Evolutionary conservation across 2,888 invertebrate species (phyloP), one percentile per base, ranked within the genome.

Genomic region (Phania funesta): DNA sequence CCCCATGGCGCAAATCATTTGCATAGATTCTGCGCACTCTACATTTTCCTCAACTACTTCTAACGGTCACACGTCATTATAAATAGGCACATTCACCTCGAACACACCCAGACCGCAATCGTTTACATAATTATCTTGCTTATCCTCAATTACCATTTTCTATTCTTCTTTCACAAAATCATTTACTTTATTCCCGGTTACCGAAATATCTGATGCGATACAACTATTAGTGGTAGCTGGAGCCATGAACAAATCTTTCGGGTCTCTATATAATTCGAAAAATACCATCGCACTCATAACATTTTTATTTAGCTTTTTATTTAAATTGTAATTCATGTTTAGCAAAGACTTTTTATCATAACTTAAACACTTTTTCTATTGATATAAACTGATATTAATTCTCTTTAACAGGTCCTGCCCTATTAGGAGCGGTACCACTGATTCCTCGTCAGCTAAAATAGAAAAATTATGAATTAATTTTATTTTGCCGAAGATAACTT

Each of bases 361-460:
- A 13, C 7, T 0, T 16, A 50, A n/a, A n/a, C n/a, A n/a, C n/a
- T n/a, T 9, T 35, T 16, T 11, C 0, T 2, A 24, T 29, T 26
- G 18, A 2, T 11, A 32, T 48, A 71, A 22, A n/a, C 6, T 8
- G 1, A 68, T 54, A 13, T 26, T 41, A 0, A 56, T 1, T 41
- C 26, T 68, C 2, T 1, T 0, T 18, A 68, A 44, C 0, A 68
- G 26, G 5, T 68, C 54, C 0, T 54, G 68, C 0, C 68, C 54
- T 2, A 41, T 54, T 11, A 68, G 20, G 3, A 68, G 3, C 3
- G 68, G 54, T 9, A 68, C 24, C 7, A 68, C 22, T 0, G 68
- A 8, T 7, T 67, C 35, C 3, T 67, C 35, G 11, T 67, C 67
- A 22, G 67, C 46, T n/a, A 70, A 58, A 26, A 50, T 8, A n/a